A percentile compares a stretch with the other conserved stretches of the same genome.
Evolutionary conservation across 2,797 vertebrate species (phyloP).

Genomic region (Clarias platycephalus): DNA sequence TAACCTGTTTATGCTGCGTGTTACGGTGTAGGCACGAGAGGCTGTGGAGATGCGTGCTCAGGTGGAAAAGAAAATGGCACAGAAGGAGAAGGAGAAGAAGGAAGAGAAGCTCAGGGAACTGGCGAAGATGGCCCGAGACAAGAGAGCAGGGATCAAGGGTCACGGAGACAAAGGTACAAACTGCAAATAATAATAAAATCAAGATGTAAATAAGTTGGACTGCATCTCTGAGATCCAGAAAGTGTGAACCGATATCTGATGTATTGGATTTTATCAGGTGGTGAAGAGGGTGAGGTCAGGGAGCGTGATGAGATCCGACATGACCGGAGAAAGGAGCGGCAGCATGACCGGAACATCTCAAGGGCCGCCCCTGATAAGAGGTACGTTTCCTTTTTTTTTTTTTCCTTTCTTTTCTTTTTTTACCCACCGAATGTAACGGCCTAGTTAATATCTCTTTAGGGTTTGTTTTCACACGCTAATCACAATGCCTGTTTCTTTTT

Average conservation of each 20-base stretch:
- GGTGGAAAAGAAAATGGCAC: constrained; percentile 98
- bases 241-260: neutral
- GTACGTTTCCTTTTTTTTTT: constrained; percentile 61
- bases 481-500: neutral
- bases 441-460: neutral
- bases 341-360: constrained; percentile 94
- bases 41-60: constrained; percentile 99
- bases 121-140: constrained; percentile 93
- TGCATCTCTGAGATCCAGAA: neutral
- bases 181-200: neutral
- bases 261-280: constrained; percentile 61
- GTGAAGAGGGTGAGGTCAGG: constrained; percentile 88
- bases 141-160: constrained; percentile 97
- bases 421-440: no score
- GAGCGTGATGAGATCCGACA: constrained; percentile 95
- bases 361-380: constrained; percentile 96
- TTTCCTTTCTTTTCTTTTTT: no score
- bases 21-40: constrained; percentile 83
- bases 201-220: neutral
- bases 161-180: constrained; percentile 89
- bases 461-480: neutral
- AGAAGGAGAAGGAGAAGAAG: constrained; percentile 98
- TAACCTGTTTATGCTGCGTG: neutral
- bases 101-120: constrained; percentile 95
- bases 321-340: constrained; percentile 90